A percentile compares a stretch with the other conserved stretches of the same genome.
These are phyloP conservation scores for Epicampocera succincta DNA, from an alignment of 2,888 invertebrate species.

Conservation along the genomic window DNA sequence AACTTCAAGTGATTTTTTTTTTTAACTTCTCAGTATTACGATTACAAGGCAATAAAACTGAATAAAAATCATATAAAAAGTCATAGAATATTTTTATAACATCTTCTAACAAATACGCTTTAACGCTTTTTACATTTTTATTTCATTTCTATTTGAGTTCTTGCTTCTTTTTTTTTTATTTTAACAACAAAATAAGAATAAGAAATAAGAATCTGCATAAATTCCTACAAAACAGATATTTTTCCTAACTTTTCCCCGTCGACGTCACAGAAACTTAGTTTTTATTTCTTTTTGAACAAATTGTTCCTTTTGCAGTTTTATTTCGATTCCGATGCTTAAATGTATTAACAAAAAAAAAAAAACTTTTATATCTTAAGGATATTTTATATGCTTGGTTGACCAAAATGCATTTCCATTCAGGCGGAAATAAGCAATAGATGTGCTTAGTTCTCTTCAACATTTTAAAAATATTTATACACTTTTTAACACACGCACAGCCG, in stretches of 20 bases:
- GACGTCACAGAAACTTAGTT: slow-evolving; percentile 18
- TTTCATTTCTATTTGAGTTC: slow-evolving; percentile 35
- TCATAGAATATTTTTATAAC: slow-evolving; percentile 48
- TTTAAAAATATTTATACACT: slow-evolving; percentile 53
- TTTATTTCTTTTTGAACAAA: slow-evolving; percentile 35
- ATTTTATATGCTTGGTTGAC: slow-evolving; percentile 69
- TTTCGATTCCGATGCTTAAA: slow-evolving; percentile 42
- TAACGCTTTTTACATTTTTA: slow-evolving; percentile 51
- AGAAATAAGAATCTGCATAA: slow-evolving; percentile 62
- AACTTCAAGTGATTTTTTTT: slow-evolving; percentile 15
- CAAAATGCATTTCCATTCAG: slow-evolving; percentile 67
- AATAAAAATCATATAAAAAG: slow-evolving; percentile 68
- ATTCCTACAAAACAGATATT: slow-evolving; percentile 46
- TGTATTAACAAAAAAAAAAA: slow-evolving; percentile 10
- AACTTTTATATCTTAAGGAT: slow-evolving; percentile 64
- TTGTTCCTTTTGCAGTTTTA: slow-evolving; percentile 61
- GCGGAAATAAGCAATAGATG: slow-evolving; percentile 69
- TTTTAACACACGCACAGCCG: slow-evolving; percentile 15
- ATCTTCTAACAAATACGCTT: slow-evolving; percentile 54
- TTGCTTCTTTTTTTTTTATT: background rate
- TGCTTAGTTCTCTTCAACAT: slow-evolving; percentile 49
- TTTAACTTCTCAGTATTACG: slow-evolving; percentile 56
- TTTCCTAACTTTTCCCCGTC: slow-evolving; percentile 48
- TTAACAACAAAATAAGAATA: slow-evolving; percentile 39
- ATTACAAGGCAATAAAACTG: slow-evolving; percentile 70